Percentiles rank a stretch among this genome's conserved stretches.
phyloP scores from a whole-genome alignment of 2,797 vertebrate genomes.

The Betta splendens region DNA sequence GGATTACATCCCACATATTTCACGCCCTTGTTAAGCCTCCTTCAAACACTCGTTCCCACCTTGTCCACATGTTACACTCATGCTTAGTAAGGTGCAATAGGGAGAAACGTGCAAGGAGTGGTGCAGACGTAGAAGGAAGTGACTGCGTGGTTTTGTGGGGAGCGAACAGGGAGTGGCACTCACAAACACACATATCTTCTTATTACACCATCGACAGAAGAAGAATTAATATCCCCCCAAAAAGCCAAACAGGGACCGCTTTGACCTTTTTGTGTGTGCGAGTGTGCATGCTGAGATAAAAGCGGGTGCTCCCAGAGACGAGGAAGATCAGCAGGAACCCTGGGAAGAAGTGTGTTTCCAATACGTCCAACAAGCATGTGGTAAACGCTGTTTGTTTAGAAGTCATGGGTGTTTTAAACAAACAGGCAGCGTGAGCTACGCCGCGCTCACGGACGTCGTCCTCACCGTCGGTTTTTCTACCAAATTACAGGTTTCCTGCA shows the following conservation, averaged over 20 bases:
- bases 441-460: background rate
- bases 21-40: slow-evolving; percentile 15
- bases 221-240: slow-evolving; percentile 49
- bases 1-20: background rate
- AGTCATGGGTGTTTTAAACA: slow-evolving; percentile 28
- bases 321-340: slow-evolving; percentile 25
- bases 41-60: slow-evolving; percentile 36
- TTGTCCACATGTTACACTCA: slow-evolving; percentile 47
- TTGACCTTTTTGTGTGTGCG: slow-evolving; percentile 20
- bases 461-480: background rate
- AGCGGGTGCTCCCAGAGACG: slow-evolving; percentile 33
- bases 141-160: slow-evolving; percentile 52
- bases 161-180: slow-evolving; percentile 70
- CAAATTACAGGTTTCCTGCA: background rate
- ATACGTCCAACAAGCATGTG: too few species aligned
- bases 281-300: slow-evolving; percentile 30
- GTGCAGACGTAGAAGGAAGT: slow-evolving; percentile 63
- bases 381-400: slow-evolving; percentile 13
- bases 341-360: slow-evolving; percentile 15
- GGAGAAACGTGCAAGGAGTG: slow-evolving; percentile 50
- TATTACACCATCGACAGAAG: slow-evolving; percentile 44
- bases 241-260: slow-evolving; percentile 37
- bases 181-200: slow-evolving; percentile 19
- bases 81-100: slow-evolving; percentile 36
- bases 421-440: slow-evolving; percentile 9